A percentile compares a stretch with the other conserved stretches of the same genome.
Evolutionary conservation across 2,113 vertebrate genomes (phyloP).

Genomic region (Heloderma charlesbogerti): DNA sequence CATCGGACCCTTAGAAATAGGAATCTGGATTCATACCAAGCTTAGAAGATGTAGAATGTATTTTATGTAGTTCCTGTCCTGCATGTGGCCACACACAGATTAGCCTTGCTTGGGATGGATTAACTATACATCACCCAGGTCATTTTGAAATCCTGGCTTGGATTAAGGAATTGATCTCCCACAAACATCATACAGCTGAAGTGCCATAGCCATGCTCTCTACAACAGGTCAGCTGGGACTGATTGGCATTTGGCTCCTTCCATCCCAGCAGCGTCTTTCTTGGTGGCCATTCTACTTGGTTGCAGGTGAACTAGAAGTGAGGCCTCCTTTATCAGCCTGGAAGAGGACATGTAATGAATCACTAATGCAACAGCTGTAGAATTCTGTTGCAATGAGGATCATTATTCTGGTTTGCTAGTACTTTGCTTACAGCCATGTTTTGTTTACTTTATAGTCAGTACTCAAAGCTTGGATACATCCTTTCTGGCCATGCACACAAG

Average conservation of each 20-base stretch:
- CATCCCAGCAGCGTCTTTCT: too few species aligned
- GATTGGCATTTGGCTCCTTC: background rate
- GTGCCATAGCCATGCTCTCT: background rate
- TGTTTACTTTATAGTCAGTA: background rate
- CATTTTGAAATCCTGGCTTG: too few species aligned
- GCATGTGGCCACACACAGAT: too few species aligned
- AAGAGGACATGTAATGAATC: background rate
- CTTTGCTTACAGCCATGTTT: background rate
- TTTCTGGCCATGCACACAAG: background rate
- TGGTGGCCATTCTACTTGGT: too few species aligned
- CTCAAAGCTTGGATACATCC: background rate
- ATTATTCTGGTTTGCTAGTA: background rate
- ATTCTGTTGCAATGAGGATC: background rate
- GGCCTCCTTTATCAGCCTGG: too few species aligned
- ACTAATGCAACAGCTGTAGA: background rate
- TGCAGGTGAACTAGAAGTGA: background rate
- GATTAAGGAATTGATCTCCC: background rate
- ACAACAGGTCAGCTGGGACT: background rate
- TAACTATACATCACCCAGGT: too few species aligned
- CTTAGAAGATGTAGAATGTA: too few species aligned
- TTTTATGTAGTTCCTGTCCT: too few species aligned
- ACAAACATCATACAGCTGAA: background rate
- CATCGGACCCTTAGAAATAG: too few species aligned
- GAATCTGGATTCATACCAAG: too few species aligned
- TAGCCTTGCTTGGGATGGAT: too few species aligned